A percentile compares a stretch with the other conserved stretches of the same genome.
Conservation (phyloP, 2,888 invertebrate species). For the Villa cingulata region DNA sequence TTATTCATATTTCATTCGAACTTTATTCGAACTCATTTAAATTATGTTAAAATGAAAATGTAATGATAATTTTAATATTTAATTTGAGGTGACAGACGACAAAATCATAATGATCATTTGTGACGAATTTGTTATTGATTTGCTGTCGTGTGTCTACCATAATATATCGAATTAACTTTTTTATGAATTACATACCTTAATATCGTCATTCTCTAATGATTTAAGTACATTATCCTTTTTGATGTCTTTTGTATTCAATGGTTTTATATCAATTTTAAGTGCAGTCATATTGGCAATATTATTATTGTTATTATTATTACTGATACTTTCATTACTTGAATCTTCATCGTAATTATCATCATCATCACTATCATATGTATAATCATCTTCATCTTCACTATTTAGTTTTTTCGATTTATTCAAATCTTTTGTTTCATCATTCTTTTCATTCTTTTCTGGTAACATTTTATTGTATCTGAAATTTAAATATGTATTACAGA, state of each 20-base stretch:
- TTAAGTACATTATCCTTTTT: constrained; percentile 18
- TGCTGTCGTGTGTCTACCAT: too few relatives aligned
- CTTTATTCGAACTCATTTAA: too few relatives aligned
- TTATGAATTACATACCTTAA: constrained; percentile 14
- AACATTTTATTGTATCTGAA: constrained; percentile 30
- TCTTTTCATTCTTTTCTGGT: constrained; percentile 18
- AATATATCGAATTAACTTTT: too few relatives aligned
- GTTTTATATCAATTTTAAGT: constrained; percentile 9
- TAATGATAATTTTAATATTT: too few relatives aligned
- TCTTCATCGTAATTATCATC: constrained; percentile 24
- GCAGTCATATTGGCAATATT: too few relatives aligned
- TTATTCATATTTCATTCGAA: too few relatives aligned
- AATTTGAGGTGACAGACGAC: too few relatives aligned
- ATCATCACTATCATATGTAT: constrained; percentile 24
- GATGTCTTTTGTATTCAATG: constrained; percentile 17
- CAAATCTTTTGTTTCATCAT: constrained; percentile 18
- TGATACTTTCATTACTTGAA: constrained; percentile 18
- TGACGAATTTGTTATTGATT: not conserved
- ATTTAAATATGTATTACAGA: not conserved
- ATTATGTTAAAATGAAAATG: too few relatives aligned
- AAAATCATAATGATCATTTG: too few relatives aligned
- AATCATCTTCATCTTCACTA: constrained; percentile 6
- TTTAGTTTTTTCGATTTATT: constrained; percentile 19
- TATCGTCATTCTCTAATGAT: constrained; percentile 21
- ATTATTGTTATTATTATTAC: too few relatives aligned